Conservation (phyloP, 2,113 vertebrate genomes). For the Poeciliopsis turrubarensis region DNA sequence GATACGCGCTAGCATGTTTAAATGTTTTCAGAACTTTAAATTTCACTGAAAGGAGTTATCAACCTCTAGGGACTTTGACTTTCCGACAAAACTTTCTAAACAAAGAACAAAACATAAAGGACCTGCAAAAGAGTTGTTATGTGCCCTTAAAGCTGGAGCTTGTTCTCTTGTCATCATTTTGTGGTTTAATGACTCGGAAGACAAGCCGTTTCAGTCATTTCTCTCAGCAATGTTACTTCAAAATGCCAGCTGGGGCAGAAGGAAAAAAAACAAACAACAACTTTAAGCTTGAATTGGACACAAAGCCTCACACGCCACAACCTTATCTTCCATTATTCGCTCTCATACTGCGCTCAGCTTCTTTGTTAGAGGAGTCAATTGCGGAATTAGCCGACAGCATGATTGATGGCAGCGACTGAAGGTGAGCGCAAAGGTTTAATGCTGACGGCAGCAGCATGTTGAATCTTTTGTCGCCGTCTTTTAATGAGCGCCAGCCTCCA, state of each 20-base stretch:
- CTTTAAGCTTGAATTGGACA: conserved; percentile 3
- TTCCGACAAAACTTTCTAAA: neutral
- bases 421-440: conserved; percentile 32
- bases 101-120: neutral
- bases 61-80: neutral
- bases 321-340: conserved; percentile 11
- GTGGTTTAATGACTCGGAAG: too few relatives aligned
- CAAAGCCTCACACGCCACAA: neutral
- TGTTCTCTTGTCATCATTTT: too few relatives aligned
- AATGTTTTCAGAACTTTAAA: neutral
- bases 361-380: conserved; percentile 11
- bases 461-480: conserved; percentile 21
- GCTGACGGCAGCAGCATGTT: conserved; percentile 10
- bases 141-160: neutral
- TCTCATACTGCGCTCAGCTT: neutral
- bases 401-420: conserved; percentile 48
- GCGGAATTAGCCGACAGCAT: conserved; percentile 22
- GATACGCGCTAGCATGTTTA: neutral
- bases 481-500: conserved; percentile 50
- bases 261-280: neutral
- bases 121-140: neutral
- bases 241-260: neutral
- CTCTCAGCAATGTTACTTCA: conserved; percentile 8
- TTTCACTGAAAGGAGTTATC: neutral
- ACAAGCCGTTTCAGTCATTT: neutral